phyloP scores from a whole-genome alignment of 2,888 invertebrate species.

The Dastarcus helophoroides region DNA sequence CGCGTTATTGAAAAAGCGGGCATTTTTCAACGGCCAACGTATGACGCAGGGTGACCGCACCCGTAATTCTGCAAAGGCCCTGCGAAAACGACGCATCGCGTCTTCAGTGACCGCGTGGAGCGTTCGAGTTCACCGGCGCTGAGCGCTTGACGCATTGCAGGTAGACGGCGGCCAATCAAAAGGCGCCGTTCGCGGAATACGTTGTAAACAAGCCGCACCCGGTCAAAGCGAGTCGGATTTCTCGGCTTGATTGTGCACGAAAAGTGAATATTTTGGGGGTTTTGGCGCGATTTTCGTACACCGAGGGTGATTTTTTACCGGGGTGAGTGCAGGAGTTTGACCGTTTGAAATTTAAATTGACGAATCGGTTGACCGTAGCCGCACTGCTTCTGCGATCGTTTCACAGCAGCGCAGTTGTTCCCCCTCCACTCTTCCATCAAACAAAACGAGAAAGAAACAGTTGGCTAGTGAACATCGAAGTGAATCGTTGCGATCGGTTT shows the following conservation, averaged over 20 bases:
- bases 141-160: constrained; percentile 71
- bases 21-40: too few relatives aligned
- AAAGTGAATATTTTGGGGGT: too few relatives aligned
- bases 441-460: constrained; percentile 36
- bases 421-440: constrained; percentile 25
- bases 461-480: constrained; percentile 34
- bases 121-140: constrained; percentile 31
- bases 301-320: too few relatives aligned
- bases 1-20: too few relatives aligned
- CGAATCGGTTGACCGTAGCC: constrained; percentile 39
- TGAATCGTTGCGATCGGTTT: constrained; percentile 23
- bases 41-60: constrained; percentile 29
- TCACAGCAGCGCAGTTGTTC: constrained; percentile 6
- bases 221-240: constrained; percentile 48
- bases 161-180: constrained; percentile 71
- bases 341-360: constrained; percentile 15
- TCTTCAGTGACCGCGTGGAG: constrained; percentile 26
- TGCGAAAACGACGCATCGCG: constrained; percentile 26
- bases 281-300: too few relatives aligned
- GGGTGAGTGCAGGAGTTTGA: too few relatives aligned
- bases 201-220: constrained; percentile 65
- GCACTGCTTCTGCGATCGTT: constrained; percentile 34
- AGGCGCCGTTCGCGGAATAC: constrained; percentile 46
- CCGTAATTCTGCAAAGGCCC: constrained; percentile 28
- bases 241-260: constrained; percentile 46